These are phyloP conservation scores for Otis tarda DNA, from an alignment of 2,113 vertebrate genomes.

Conservation along the genomic window DNA sequence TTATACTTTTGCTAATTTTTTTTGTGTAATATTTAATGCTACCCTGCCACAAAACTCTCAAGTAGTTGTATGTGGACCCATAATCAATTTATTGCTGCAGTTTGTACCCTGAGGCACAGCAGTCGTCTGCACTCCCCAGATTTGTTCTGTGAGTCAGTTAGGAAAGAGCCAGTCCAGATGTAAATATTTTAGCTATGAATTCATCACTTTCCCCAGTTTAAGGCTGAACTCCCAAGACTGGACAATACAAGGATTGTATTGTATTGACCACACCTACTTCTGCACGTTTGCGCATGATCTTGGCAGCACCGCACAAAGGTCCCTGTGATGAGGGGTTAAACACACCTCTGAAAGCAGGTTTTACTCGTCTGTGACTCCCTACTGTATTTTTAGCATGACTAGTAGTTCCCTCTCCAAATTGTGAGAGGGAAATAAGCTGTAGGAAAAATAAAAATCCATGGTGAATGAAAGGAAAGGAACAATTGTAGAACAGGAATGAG, in stretches of 20 bases:
- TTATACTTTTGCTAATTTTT: background rate
- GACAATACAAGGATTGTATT: background rate
- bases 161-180: background rate
- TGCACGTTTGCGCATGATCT: background rate
- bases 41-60: background rate
- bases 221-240: background rate
- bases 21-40: background rate
- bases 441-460: background rate
- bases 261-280: background rate
- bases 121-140: background rate
- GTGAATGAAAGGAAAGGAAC: background rate
- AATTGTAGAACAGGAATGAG: background rate
- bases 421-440: background rate
- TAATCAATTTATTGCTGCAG: background rate
- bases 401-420: background rate
- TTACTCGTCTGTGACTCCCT: background rate
- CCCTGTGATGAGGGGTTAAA: background rate
- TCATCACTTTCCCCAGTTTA: background rate
- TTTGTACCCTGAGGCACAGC: background rate
- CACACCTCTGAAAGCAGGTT: background rate
- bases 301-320: background rate
- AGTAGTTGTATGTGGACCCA: background rate
- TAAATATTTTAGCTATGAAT: conserved; percentile 1
- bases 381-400: background rate
- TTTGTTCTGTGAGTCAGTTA: background rate